A percentile compares a stretch with the other conserved stretches of the same genome.
Conservation (phyloP, 2,113 vertebrate species). For the Malurus alboscapulatus region DNA sequence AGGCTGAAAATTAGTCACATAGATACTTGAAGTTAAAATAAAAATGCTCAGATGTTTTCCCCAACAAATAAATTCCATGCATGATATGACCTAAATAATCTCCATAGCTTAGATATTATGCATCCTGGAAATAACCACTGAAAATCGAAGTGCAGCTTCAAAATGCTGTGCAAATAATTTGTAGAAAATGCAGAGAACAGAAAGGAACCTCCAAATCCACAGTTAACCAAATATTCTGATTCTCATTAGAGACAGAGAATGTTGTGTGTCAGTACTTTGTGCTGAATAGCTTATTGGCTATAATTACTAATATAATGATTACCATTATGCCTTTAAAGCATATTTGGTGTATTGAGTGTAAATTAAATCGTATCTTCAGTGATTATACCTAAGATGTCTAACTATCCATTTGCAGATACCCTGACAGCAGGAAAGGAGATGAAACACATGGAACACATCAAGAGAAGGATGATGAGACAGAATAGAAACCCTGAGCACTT, state of each 20-base stretch:
- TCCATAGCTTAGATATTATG: not conserved
- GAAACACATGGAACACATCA: not conserved
- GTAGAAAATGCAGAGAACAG: not conserved
- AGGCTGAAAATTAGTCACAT: not conserved
- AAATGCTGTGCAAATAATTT: not conserved
- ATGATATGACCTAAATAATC: not conserved
- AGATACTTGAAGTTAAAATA: not conserved
- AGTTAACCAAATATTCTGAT: not conserved
- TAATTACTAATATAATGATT: not conserved
- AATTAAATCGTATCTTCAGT: not conserved
- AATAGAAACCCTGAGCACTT: not conserved
- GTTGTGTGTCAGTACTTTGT: not conserved
- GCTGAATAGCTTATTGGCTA: not conserved
- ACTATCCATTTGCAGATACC: not conserved
- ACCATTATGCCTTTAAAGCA: not conserved
- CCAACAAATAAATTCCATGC: not conserved
- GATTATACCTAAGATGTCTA: not conserved
- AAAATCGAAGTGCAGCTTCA: not conserved
- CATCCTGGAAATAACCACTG: not conserved
- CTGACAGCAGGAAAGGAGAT: not conserved
- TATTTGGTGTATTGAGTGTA: not conserved
- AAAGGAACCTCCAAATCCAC: not conserved
- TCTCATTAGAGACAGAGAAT: fast-evolving
- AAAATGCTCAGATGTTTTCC: not conserved
- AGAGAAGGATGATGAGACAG: fast-evolving